Base-by-base conservation (phyloP, 2,797 vertebrate genomes). In the Phrynocephalus guinanensis region DNA sequence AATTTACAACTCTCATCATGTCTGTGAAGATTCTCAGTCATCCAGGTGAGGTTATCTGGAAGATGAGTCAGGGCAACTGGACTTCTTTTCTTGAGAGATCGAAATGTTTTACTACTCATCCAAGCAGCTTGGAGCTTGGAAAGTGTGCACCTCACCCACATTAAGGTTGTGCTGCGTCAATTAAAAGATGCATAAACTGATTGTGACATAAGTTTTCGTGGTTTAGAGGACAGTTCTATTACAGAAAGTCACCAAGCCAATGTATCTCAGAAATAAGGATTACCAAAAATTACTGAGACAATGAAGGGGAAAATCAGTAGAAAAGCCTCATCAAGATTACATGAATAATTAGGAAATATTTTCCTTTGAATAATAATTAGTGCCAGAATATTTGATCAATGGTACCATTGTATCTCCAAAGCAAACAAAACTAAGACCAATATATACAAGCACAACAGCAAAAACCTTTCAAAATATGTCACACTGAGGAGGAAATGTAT, bases 401-500 rank as follows among this genome's bases (percentile, higher is more conserved):
- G 56, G 33, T 2, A n/a, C 2, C 18, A 10, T n/a, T 50, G 16
- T 26, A 82, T 48, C 1, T 2, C 33, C 6, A 44, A 7, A 82
- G 26, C 26, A 70, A 82, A 44, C 67, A 71, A 28, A 66, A 80
- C 75, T 8, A 80, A 33, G 1, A 82, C 8, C 72, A 28, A 73
- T 33, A 44, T 2, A 11, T 22, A 87, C 48, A 73, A 66, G 87
- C 33, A 70, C 2, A 20, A 20, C 5, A 18, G 63, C 48, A 50
- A 5, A 80, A 87, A 83, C 75, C 48, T 48, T 76, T 70, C 72
- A 16, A 79, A 90, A 90, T 79, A 76, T 50, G 28, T 33, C 22
- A 68, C 24, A 83, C 26, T 9, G 48, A 63, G 18, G 86, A 81
- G 75, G 30, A 91, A 87, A 89, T 20, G 60, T 85, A 76, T n/a